phyloP scores from a whole-genome alignment of 2,797 vertebrate species.

The Argentina silus region DNA sequence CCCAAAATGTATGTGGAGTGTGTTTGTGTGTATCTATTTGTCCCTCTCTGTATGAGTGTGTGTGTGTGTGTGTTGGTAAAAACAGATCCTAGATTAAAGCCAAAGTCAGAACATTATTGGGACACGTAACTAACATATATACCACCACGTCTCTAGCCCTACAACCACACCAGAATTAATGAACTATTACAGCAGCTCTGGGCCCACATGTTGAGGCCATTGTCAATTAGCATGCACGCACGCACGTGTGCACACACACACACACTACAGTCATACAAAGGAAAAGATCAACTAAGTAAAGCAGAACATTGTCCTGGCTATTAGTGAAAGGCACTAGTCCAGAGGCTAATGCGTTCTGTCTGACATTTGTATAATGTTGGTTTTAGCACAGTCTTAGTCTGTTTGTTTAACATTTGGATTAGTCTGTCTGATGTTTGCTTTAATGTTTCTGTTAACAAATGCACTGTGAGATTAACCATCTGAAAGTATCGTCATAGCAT shows the following conservation, averaged over 20 bases:
- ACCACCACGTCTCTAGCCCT: background rate
- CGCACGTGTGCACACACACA: background rate
- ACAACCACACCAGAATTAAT: constrained; percentile 15
- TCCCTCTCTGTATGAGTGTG: background rate
- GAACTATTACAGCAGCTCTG: constrained; percentile 19
- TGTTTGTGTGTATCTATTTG: background rate
- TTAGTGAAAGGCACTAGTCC: constrained; percentile 5
- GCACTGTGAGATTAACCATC: constrained; percentile 37
- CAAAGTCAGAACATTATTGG: too few relatives aligned
- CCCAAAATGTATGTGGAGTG: background rate
- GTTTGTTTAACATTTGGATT: constrained; percentile 60
- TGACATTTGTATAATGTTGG: constrained; percentile 61
- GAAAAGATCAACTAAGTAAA: background rate
- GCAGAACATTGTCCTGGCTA: background rate
- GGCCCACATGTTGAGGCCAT: constrained; percentile 21
- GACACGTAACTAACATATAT: too few relatives aligned
- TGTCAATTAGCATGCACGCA: constrained; percentile 5
- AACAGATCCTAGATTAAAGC: too few relatives aligned
- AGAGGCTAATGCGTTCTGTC: constrained; percentile 48
- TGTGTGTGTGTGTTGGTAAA: too few relatives aligned
- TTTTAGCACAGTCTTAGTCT: constrained; percentile 68
- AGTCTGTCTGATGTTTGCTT: constrained; percentile 29
- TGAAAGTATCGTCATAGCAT: constrained; percentile 27
- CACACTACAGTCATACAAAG: background rate
- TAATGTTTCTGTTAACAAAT: constrained; percentile 41